Evolutionary conservation across 1,140 invertebrate genomes (phyloP).

Genomic region (Pseudomyrmex dendroicus): DNA sequence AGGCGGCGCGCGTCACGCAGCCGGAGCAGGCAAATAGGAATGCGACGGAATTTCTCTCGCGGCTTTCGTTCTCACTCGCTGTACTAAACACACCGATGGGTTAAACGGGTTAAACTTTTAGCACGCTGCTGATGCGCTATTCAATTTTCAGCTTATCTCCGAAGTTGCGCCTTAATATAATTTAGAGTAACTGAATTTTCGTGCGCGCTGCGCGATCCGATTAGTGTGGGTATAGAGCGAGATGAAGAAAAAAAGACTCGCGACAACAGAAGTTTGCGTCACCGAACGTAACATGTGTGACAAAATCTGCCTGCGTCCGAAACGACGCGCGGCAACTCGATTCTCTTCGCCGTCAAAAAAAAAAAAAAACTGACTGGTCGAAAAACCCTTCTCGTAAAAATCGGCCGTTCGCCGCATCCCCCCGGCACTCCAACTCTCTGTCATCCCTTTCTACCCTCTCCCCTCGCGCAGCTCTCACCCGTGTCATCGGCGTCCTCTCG

Average conservation of each 20-base stretch:
- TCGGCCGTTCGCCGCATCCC: conserved; percentile 41
- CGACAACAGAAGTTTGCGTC: conserved; percentile 36
- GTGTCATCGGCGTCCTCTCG: conserved; percentile 69
- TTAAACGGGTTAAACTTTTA: conserved; percentile 60
- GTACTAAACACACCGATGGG: conserved; percentile 16
- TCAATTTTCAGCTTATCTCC: conserved; percentile 58
- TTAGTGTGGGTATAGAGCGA: conserved; percentile 20
- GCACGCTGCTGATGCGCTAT: conserved; percentile 52
- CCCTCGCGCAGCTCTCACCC: conserved; percentile 21
- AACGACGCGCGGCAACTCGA: conserved; percentile 41
- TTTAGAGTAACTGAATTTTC: conserved; percentile 56
- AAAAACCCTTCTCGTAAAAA: conserved; percentile 44
- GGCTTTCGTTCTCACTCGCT: conserved; percentile 9
- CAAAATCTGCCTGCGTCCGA: conserved; percentile 45
- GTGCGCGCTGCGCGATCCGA: conserved; percentile 40
- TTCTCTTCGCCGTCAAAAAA: conserved; percentile 19
- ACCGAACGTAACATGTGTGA: conserved; percentile 26
- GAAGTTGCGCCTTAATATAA: conserved; percentile 47
- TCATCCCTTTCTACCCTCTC: not conserved
- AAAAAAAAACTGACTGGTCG: conserved; percentile 15
- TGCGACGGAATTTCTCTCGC: conserved; percentile 31
- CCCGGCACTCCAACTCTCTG: not conserved
- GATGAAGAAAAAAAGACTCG: conserved; percentile 21
- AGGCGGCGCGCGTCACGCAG: conserved; percentile 38
- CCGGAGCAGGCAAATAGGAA: conserved; percentile 8